These are phyloP conservation scores for Eurosta solidaginis DNA, from an alignment of 1,140 invertebrate species.

Conservation along the genomic window DNA sequence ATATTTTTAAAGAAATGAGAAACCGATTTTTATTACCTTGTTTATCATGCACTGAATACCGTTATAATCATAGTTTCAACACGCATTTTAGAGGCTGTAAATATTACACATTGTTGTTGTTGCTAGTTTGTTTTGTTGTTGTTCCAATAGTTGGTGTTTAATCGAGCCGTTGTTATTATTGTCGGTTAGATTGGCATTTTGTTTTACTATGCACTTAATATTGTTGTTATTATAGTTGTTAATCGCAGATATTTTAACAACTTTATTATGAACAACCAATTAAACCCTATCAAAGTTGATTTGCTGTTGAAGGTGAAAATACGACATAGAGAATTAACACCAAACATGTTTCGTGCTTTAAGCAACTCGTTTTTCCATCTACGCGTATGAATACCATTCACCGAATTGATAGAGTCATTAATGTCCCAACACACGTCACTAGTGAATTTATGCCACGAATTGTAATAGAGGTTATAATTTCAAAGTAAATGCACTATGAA, in stretches of 20 bases:
- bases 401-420: background rate
- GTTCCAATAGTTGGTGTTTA: background rate
- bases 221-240: conserved; percentile 1
- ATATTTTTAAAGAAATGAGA: background rate
- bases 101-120: background rate
- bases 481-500: background rate
- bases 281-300: conserved; percentile 1
- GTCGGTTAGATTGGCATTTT: background rate
- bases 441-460: conserved; percentile 8
- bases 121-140: background rate
- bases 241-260: conserved; percentile 11
- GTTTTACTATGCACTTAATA: background rate
- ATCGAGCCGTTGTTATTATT: background rate
- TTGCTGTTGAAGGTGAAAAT: background rate
- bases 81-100: background rate
- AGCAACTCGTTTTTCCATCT: background rate
- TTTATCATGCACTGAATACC: background rate
- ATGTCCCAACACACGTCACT: background rate
- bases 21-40: background rate
- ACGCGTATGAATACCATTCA: too few species aligned
- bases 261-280: conserved; percentile 22
- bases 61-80: background rate
- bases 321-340: background rate
- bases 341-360: background rate
- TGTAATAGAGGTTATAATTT: conserved; percentile 18